Conservation (phyloP, 2,888 invertebrate species). For the Dicroscelio sp. region DNA sequence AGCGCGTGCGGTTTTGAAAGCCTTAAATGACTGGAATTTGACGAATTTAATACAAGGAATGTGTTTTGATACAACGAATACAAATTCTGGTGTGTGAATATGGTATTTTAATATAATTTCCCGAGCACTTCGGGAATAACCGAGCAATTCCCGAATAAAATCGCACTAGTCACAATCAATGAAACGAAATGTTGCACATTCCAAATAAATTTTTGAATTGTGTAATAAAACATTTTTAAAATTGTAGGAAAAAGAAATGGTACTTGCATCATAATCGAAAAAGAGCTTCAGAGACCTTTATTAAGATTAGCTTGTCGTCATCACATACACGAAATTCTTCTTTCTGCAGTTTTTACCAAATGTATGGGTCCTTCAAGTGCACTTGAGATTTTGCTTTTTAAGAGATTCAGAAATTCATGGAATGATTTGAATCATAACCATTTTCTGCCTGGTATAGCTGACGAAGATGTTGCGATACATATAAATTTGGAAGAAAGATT, state of each 20-base stretch:
- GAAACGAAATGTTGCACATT: too few relatives aligned
- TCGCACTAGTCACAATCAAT: too few relatives aligned
- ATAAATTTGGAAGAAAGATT: background rate
- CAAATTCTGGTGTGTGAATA: background rate
- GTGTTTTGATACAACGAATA: slow-evolving; percentile 4
- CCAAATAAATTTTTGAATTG: background rate
- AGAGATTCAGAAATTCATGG: background rate
- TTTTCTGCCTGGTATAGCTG: background rate
- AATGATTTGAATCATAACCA: background rate
- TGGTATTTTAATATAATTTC: background rate
- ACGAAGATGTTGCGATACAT: slow-evolving; percentile 1
- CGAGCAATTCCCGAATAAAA: too few relatives aligned
- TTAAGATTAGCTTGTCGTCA: slow-evolving; percentile 85
- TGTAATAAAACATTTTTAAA: too few relatives aligned
- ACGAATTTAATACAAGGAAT: background rate
- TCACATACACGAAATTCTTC: slow-evolving; percentile 84
- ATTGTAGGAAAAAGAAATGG: slow-evolving; percentile 55
- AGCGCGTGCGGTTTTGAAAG: background rate
- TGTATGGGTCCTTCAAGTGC: background rate
- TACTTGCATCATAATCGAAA: slow-evolving; percentile 83
- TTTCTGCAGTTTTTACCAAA: slow-evolving; percentile 58
- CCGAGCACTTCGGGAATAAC: too few relatives aligned
- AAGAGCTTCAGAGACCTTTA: slow-evolving; percentile 82
- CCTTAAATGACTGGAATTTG: background rate
- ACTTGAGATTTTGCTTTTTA: background rate